Conservation (phyloP, 1,140 invertebrate genomes). For the Saccostrea echinata region DNA sequence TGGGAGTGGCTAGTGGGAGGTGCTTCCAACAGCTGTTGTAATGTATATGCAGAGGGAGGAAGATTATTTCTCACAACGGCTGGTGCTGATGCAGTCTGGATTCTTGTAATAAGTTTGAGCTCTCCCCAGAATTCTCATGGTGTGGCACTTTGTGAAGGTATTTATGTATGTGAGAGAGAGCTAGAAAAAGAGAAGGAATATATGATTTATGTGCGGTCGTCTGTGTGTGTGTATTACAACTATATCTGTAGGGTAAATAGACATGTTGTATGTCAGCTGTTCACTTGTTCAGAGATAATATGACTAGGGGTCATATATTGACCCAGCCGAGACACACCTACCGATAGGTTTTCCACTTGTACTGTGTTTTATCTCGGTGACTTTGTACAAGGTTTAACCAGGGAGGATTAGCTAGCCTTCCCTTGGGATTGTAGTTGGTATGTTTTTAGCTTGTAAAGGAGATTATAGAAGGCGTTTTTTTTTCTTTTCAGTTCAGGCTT, state of each 20-base stretch:
- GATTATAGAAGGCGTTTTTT: constrained; percentile 25
- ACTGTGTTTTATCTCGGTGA: constrained; percentile 30
- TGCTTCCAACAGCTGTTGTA: constrained; percentile 26
- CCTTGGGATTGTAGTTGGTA: constrained; percentile 25
- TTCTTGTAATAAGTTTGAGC: neutral
- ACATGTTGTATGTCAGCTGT: constrained; percentile 33
- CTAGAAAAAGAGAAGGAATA: neutral
- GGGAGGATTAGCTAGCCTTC: constrained; percentile 26
- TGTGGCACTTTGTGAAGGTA: constrained; percentile 21
- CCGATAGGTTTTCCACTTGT: constrained; percentile 4
- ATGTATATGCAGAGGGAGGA: constrained; percentile 35
- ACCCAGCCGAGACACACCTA: constrained; percentile 37
- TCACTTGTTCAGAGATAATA: constrained; percentile 32
- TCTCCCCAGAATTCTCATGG: neutral
- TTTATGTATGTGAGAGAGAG: neutral
- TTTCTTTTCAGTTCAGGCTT: neutral
- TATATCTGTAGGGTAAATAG: constrained; percentile 37
- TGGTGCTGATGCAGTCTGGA: constrained; percentile 22
- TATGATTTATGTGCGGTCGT: constrained; percentile 9
- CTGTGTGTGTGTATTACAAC: constrained; percentile 13
- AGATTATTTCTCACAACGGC: constrained; percentile 29
- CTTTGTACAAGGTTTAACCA: constrained; percentile 1
- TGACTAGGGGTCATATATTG: constrained; percentile 27
- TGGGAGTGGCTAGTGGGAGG: constrained; percentile 24
- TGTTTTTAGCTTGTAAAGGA: constrained; percentile 24